Base-by-base conservation (phyloP, 2,113 vertebrate genomes). In the Myocastor coypus region DNA sequence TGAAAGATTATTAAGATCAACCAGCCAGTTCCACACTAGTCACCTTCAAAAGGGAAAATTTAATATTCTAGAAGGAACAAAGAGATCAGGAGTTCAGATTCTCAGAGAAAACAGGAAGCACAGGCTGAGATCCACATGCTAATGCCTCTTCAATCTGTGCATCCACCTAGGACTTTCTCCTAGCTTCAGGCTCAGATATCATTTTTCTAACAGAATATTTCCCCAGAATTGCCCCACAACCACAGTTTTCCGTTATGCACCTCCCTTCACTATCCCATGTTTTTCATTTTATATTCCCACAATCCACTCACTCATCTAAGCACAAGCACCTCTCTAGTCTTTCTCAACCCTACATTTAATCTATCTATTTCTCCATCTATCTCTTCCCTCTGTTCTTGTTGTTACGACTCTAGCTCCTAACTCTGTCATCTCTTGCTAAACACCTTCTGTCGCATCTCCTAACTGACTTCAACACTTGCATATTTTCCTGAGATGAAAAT, bases 1-100 rank as follows among this genome's bases (percentile, higher is more conserved):
- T 66, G 66, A 88, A 88, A 68, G 63, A 84, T 71, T 55, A 69
- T 91, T 82, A 90, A 95, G 57, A 55, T 3, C 52, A 92, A 83
- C 30, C n/a, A 69, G 24, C 24, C 68, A 96, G 46, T 91, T 63
- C 40, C 86, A 13, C 32, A 59, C 42, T 24, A 32, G 26, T 37
- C 50, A 46, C 7, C 50, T 86, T 64, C 63, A n/a, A 93, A 89
- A 91, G 3, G n/a, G n/a, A 83, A 75, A 32, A 61, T 46, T 86
- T 83, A 59, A 81, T 93, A 26, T 64, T 57, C 78, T 55, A n/a
- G 83, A 93, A 28, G 2, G 12, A 73, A 57, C 11, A 81, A 63
- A 40, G 50, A 57, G 37, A 61, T 63, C 75, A 87, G n/a, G 22
- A 82, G 71, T 28, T 71, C 10, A 34, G 40, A 10, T 93, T 90